Conservation (phyloP, 2,113 vertebrate genomes). For the Solea solea region DNA sequence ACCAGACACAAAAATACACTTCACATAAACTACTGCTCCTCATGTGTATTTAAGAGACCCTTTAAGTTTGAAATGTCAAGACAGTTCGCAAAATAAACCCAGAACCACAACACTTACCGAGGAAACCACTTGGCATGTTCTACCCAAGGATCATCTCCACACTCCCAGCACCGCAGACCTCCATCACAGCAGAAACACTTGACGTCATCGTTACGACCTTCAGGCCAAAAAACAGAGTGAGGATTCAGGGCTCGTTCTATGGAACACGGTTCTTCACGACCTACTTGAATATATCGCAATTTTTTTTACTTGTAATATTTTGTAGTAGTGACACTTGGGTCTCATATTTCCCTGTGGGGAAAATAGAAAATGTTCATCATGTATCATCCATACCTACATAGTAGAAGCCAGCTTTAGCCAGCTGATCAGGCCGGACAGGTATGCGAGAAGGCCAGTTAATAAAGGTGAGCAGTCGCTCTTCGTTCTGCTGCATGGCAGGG, state of each 20-base stretch:
- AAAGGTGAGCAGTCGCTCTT: constrained; percentile 90
- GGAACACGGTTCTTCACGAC: background rate
- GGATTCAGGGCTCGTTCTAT: background rate
- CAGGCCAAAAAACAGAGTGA: constrained; percentile 10
- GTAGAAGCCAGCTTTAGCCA: constrained; percentile 96
- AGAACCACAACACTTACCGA: constrained; percentile 79
- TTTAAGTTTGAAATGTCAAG: background rate
- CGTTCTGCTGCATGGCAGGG: constrained; percentile 90
- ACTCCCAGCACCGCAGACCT: constrained; percentile 96
- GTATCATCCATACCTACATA: constrained; percentile 88
- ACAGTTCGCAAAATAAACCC: too few relatives aligned
- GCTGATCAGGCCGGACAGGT: constrained; percentile 91
- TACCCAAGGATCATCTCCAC: constrained; percentile 97
- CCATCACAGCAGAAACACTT: constrained; percentile 99
- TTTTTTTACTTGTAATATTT: background rate
- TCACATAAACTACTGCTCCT: background rate
- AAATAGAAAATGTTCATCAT: too few relatives aligned
- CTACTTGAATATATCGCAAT: background rate
- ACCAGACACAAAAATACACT: background rate
- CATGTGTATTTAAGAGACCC: background rate
- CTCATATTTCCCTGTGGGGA: background rate
- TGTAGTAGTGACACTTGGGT: background rate
- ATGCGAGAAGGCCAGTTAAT: constrained; percentile 91
- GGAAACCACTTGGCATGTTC: constrained; percentile 99
- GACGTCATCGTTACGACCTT: constrained; percentile 95